These are phyloP conservation scores for Tinea trinotella DNA, from an alignment of 2,888 invertebrate species.

Conservation along the genomic window DNA sequence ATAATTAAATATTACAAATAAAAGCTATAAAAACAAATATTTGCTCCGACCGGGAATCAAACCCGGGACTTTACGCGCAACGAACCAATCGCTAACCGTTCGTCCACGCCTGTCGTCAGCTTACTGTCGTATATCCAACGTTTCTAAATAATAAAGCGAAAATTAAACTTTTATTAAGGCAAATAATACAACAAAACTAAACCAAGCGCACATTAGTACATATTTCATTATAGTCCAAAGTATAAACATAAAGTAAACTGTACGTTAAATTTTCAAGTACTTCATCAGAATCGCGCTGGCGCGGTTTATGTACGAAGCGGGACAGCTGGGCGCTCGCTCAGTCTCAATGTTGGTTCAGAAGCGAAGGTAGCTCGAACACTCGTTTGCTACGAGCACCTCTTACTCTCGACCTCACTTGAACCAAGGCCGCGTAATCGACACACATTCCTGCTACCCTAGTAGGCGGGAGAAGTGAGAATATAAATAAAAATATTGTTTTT, in stretches of 20 bases:
- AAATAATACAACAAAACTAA: not conserved
- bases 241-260: constrained; percentile 7
- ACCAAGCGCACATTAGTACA: not conserved
- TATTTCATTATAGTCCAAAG: not conserved
- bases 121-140: too few relatives aligned
- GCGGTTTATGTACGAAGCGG: not conserved
- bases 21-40: too few relatives aligned
- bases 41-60: too few relatives aligned
- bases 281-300: constrained; percentile 7
- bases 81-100: too few relatives aligned
- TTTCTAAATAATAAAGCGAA: not conserved
- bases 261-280: constrained; percentile 6
- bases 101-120: too few relatives aligned
- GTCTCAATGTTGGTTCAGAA: constrained; percentile 2
- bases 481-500: not conserved
- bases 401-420: constrained; percentile 8
- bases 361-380: constrained; percentile 1
- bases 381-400: not conserved
- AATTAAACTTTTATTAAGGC: not conserved
- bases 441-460: constrained; percentile 13
- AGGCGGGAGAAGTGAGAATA: not conserved
- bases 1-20: too few relatives aligned
- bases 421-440: constrained; percentile 13
- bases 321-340: not conserved
- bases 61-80: too few relatives aligned